phyloP scores from a whole-genome alignment of 2,113 vertebrate species.

The Sialia sialis region DNA sequence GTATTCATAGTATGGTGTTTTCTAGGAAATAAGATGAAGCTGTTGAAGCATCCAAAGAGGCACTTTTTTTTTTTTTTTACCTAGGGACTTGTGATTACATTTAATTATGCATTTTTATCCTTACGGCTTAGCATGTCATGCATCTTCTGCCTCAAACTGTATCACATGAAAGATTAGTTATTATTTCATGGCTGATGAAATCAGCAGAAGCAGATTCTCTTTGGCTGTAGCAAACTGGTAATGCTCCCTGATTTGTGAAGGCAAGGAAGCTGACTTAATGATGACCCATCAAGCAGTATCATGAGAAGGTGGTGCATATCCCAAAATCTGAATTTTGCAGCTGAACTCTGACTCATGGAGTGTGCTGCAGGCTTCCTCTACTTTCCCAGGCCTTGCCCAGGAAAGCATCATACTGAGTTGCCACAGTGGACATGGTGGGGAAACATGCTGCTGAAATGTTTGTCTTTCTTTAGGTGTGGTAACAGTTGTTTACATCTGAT shows the following conservation, averaged over 20 bases:
- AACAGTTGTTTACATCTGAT: background rate
- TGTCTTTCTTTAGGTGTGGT: background rate
- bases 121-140: background rate
- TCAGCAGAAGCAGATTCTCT: background rate
- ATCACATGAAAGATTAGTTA: background rate
- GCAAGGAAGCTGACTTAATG: background rate
- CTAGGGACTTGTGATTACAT: background rate
- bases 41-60: conserved; percentile 3
- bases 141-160: background rate
- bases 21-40: conserved; percentile 13
- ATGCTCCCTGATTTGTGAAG: background rate
- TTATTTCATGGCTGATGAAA: background rate
- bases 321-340: background rate
- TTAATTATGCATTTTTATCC: conserved; percentile 10
- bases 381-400: background rate
- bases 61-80: background rate
- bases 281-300: background rate
- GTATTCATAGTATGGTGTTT: background rate
- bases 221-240: background rate
- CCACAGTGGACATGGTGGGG: background rate
- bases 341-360: background rate
- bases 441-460: background rate
- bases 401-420: background rate
- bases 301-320: background rate
- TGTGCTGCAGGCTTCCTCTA: background rate